Base-by-base conservation (phyloP, 2,113 vertebrate species). In the Plotosus lineatus region DNA sequence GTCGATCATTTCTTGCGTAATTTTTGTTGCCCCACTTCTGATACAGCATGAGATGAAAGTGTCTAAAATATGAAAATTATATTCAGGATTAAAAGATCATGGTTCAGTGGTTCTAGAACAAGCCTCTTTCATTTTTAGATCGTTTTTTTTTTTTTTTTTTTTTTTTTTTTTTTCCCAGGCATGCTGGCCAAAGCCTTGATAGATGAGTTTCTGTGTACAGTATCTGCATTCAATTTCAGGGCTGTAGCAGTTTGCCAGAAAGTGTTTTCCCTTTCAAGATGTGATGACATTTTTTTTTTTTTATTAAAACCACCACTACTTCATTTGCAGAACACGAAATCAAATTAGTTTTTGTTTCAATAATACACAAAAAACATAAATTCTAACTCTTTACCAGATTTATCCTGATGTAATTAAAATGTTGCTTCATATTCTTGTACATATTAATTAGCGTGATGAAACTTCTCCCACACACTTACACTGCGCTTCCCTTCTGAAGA, bases 1-100 rank as follows among this genome's bases (percentile, higher is more conserved):
- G 69, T 65, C 23, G 6, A 68, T 76, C 40, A 36, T 68, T 66
- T 69, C 40, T 77, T 69, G 61, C 48, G 19, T 69, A 48, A 46
- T 23, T 76, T 69, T 7, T 58, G 26, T 58, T 17, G 48, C 61
- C 40, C 51, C 21, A 48, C 40, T 56, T 68, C 33, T 69, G 46
- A 81, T 75, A 81, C 58, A 66, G 72, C 38, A 1, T 44, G 53
- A 46, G 66, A 74, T 46, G 40, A 75, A 82, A 82, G 55, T 40
- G 56, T 26, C 65, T 66, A 72, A 80, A 73, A 74, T 83, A 73
- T 80, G 65, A 83, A 77, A 85, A 83, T 80, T n/a, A 26, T 81
- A 83, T 80, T 73, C 66, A 80, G 78, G 84, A 85, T 85, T 85
- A 77, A 74, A 51, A 60, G 73, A 74, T 60, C 65, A 80, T 42